Evolutionary conservation across 2,797 vertebrate species (phyloP).

Genomic region (Loriculus beryllinus): DNA sequence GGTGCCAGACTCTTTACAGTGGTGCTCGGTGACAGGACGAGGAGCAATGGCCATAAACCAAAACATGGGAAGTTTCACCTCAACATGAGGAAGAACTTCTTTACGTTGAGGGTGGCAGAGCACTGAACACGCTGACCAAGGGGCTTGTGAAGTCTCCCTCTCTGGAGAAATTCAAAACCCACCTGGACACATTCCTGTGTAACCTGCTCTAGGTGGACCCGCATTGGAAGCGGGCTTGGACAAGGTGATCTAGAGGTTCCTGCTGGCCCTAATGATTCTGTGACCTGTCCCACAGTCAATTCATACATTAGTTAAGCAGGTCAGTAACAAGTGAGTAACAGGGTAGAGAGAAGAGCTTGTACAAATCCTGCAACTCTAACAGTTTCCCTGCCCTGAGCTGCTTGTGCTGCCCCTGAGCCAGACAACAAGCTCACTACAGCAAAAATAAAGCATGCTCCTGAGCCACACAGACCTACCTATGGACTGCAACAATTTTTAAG

Average conservation of each 20-base stretch:
- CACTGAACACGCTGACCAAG: neutral
- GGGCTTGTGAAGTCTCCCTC: neutral
- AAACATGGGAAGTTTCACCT: neutral
- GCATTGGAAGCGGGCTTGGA: neutral
- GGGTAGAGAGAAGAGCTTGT: neutral
- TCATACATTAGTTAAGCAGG: neutral
- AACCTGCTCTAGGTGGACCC: neutral
- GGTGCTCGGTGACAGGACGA: neutral
- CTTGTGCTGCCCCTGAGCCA: neutral
- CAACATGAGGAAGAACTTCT: neutral
- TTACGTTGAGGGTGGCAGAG: neutral
- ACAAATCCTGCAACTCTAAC: neutral
- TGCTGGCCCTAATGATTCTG: neutral
- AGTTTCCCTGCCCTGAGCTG: neutral
- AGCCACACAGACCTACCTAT: neutral
- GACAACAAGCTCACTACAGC: neutral
- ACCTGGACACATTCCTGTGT: neutral
- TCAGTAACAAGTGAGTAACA: neutral
- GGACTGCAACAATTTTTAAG: neutral
- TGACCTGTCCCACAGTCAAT: neutral
- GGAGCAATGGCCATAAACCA: neutral
- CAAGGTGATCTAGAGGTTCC: neutral
- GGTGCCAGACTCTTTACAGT: neutral
- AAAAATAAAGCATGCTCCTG: neutral
- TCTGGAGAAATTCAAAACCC: neutral